Evolutionary conservation across 2,888 invertebrate genomes (phyloP).

Genomic region (Chrysina gloriosa): DNA sequence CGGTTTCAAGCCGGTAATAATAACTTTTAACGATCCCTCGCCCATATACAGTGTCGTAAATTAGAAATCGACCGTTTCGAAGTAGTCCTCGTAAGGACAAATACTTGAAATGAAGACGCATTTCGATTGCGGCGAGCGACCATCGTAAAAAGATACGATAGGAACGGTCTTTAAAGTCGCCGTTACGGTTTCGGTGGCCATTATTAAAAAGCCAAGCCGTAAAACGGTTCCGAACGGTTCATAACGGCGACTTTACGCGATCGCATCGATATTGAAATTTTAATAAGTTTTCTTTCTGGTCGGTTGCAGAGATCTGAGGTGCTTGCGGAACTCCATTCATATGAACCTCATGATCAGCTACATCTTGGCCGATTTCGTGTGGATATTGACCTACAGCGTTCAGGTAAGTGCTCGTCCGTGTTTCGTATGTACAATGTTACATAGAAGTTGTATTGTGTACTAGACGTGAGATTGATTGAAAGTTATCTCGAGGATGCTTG

Average conservation of each 20-base stretch:
- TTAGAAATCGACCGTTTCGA: neutral
- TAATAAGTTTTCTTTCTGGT: conserved; percentile 1
- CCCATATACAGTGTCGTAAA: neutral
- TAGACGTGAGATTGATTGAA: too few relatives aligned
- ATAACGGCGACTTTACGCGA: neutral
- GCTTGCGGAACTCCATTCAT: conserved; percentile 91
- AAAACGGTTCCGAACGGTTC: neutral
- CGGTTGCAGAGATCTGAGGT: conserved; percentile 84
- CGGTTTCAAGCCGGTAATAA: too few relatives aligned
- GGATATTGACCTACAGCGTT: conserved; percentile 84
- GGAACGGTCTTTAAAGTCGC: too few relatives aligned
- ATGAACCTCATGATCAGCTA: conserved; percentile 93
- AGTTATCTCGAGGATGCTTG: too few relatives aligned
- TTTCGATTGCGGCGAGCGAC: too few relatives aligned
- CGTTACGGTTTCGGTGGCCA: neutral
- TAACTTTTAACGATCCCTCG: neutral
- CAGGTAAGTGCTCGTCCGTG: conserved; percentile 81
- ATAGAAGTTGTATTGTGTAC: too few relatives aligned
- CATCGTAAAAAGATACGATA: too few relatives aligned
- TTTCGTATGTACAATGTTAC: too few relatives aligned
- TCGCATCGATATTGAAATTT: neutral
- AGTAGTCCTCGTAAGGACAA: neutral
- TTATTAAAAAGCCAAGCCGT: neutral
- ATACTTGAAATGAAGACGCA: neutral
- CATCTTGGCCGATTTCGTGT: conserved; percentile 86